phyloP scores from a whole-genome alignment of 2,113 vertebrate genomes.

The Nothocercus julius region DNA sequence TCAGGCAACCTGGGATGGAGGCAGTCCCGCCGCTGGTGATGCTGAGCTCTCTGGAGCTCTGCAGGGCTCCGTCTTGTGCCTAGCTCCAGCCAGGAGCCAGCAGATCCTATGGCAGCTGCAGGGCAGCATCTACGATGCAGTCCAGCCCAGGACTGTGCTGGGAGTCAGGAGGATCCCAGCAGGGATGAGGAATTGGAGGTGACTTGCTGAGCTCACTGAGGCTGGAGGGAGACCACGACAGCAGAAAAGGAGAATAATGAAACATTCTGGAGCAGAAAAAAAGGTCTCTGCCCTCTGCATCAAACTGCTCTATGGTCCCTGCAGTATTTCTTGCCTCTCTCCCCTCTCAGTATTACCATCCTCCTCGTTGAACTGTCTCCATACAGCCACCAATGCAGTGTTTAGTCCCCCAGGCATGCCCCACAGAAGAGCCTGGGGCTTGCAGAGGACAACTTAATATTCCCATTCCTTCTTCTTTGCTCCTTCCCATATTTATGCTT shows the following conservation, averaged over 20 bases:
- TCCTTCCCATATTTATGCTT: neutral
- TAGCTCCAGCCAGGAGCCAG: neutral
- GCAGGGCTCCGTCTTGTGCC: neutral
- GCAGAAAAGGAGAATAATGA: neutral
- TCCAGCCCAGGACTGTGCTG: neutral
- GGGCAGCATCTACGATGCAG: neutral
- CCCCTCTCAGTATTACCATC: neutral
- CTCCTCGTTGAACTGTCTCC: neutral
- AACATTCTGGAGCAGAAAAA: neutral
- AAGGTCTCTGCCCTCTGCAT: neutral
- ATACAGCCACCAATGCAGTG: too few species aligned
- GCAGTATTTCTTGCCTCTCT: neutral
- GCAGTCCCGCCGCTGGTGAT: fast-evolving
- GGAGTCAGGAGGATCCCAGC: neutral
- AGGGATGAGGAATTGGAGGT: neutral
- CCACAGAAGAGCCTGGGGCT: fast-evolving
- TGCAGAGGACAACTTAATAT: neutral
- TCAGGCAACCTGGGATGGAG: neutral
- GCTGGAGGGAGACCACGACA: neutral
- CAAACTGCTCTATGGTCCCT: neutral
- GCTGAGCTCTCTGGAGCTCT: neutral
- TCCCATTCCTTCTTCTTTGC: neutral
- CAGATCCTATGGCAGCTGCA: neutral
- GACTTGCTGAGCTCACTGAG: neutral
- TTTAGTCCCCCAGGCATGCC: neutral